Conservation (phyloP, 2,113 vertebrate genomes). For the Solea solea region DNA sequence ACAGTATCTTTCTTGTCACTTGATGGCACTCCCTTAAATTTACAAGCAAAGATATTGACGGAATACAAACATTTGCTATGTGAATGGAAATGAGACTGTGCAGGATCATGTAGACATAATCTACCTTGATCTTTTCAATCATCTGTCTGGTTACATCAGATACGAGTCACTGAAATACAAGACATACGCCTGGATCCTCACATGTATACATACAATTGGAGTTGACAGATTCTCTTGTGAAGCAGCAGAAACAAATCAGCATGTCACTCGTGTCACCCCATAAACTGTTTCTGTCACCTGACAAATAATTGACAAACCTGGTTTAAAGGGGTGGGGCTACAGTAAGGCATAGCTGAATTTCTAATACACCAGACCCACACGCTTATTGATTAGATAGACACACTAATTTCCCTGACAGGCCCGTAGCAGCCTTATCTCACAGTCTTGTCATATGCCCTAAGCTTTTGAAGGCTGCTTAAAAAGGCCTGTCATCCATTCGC, state of each 20-base stretch:
- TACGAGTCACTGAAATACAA: conserved; percentile 17
- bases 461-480: conserved; percentile 41
- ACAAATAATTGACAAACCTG: too few relatives aligned
- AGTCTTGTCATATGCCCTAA: conserved; percentile 25
- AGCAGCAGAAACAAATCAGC: conserved; percentile 25
- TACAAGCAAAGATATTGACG: not conserved
- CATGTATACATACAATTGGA: not conserved
- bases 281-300: not conserved
- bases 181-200: not conserved
- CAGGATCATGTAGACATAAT: not conserved
- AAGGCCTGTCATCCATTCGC: conserved; percentile 42
- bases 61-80: not conserved
- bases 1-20: not conserved
- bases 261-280: conserved; percentile 11
- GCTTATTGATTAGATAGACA: conserved; percentile 21
- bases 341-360: not conserved
- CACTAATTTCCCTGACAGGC: conserved; percentile 29
- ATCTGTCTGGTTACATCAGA: conserved; percentile 26
- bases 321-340: not conserved
- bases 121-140: conserved; percentile 15
- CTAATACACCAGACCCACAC: not conserved
- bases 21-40: not conserved
- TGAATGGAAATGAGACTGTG: not conserved
- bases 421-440: conserved; percentile 43
- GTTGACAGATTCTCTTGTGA: conserved; percentile 16